phyloP scores from a whole-genome alignment of 1,140 invertebrate species.

The Acromyrmex charruanus region DNA sequence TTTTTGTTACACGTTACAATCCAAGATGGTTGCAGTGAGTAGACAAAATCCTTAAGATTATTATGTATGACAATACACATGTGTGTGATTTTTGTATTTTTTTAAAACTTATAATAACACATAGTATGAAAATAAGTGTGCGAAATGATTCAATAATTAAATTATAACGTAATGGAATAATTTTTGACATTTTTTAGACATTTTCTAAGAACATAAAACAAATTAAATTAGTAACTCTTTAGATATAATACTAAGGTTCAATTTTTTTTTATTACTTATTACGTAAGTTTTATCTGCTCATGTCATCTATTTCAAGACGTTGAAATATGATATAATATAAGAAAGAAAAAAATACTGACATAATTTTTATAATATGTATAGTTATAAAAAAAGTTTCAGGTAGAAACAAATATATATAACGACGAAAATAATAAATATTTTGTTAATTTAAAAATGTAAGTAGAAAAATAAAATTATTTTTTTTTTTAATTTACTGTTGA shows the following conservation, averaged over 20 bases:
- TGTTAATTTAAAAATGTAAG: not conserved
- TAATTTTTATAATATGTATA: conserved; percentile 24
- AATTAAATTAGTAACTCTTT: not conserved
- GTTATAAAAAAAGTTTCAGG: not conserved
- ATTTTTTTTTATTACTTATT: too few species aligned
- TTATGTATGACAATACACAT: not conserved
- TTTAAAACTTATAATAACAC: not conserved
- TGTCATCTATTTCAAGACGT: not conserved
- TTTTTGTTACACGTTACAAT: too few species aligned
- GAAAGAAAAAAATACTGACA: not conserved
- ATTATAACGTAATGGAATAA: not conserved
- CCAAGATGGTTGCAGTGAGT: too few species aligned
- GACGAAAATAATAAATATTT: not conserved
- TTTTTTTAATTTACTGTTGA: not conserved
- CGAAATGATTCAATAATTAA: not conserved
- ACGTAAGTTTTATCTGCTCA: not conserved
- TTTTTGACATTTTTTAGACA: not conserved
- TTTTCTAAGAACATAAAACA: not conserved
- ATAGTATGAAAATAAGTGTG: not conserved
- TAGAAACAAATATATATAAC: not conserved
- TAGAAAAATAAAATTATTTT: conserved; percentile 1
- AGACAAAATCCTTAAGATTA: not conserved
- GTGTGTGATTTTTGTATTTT: not conserved
- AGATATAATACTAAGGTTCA: too few species aligned
- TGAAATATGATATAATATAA: not conserved